phyloP scores from a whole-genome alignment of 2,797 vertebrate genomes.

The Sebastes iracundus region DNA sequence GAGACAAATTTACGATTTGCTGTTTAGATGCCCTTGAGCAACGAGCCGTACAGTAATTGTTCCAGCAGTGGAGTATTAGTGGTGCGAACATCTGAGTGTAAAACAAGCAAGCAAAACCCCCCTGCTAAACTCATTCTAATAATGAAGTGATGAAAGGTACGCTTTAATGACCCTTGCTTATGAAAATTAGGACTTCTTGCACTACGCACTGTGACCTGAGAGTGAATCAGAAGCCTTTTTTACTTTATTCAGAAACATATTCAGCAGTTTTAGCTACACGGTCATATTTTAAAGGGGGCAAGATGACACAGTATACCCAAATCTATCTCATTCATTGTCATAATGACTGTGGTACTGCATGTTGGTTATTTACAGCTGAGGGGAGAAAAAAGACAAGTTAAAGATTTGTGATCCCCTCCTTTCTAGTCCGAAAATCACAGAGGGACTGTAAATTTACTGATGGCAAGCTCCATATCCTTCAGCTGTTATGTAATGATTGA shows the following conservation, averaged over 20 bases:
- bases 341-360: conserved; percentile 4
- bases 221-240: neutral
- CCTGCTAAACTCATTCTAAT: neutral
- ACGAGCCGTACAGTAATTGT: conserved; percentile 33
- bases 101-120: conserved; percentile 9
- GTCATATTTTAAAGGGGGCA: neutral
- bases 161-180: conserved; percentile 11
- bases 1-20: conserved; percentile 33
- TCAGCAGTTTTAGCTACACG: neutral
- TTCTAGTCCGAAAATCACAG: conserved; percentile 33
- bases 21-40: conserved; percentile 35
- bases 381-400: conserved; percentile 44
- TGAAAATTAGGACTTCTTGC: conserved; percentile 15
- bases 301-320: neutral
- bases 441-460: conserved; percentile 63
- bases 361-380: conserved; percentile 48
- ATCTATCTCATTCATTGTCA: conserved; percentile 8
- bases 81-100: conserved; percentile 32
- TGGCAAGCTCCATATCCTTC: conserved; percentile 49
- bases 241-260: neutral
- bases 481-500: conserved; percentile 38
- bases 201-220: neutral
- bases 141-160: conserved; percentile 15
- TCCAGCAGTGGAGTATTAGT: conserved; percentile 32
- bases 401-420: conserved; percentile 62